These are phyloP conservation scores for Hedychridium roseum DNA, from an alignment of 2,888 invertebrate genomes.

Conservation along the genomic window DNA sequence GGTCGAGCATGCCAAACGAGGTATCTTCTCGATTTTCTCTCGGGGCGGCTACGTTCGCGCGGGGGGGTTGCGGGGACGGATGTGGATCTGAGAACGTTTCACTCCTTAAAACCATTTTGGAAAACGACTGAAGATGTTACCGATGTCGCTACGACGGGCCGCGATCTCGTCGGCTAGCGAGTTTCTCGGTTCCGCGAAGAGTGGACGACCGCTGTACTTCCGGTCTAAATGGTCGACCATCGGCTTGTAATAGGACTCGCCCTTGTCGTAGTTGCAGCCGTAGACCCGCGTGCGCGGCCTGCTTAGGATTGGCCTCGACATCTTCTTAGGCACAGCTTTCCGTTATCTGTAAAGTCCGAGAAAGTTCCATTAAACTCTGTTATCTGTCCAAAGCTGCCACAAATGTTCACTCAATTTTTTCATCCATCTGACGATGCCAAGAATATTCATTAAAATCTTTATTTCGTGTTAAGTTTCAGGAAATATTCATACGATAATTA, in stretches of 20 bases:
- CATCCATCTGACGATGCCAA: neutral
- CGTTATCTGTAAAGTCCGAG: no score
- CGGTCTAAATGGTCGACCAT: conserved; percentile 79
- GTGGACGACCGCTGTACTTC: conserved; percentile 70
- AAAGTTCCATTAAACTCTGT: no score
- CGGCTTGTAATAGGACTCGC: conserved; percentile 83
- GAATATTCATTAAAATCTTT: neutral
- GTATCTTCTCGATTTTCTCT: no score
- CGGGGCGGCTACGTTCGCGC: no score
- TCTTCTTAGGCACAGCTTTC: no score
- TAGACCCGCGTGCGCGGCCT: conserved; percentile 84
- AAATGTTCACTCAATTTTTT: no score
- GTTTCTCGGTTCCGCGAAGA: conserved; percentile 58
- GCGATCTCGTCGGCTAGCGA: conserved; percentile 67
- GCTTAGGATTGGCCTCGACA: conserved; percentile 63
- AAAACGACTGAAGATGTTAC: conserved; percentile 62
- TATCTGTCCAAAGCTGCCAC: no score
- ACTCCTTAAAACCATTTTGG: conserved; percentile 63
- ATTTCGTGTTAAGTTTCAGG: neutral
- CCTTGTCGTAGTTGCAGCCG: conserved; percentile 85
- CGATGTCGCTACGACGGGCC: conserved; percentile 66
- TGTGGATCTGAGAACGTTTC: conserved; percentile 22
- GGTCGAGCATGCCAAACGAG: conserved; percentile 30
- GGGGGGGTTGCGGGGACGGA: neutral
- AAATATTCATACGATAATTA: no score